Conservation (phyloP, 2,888 invertebrate genomes). For the Zhuqinia jingwanae region DNA sequence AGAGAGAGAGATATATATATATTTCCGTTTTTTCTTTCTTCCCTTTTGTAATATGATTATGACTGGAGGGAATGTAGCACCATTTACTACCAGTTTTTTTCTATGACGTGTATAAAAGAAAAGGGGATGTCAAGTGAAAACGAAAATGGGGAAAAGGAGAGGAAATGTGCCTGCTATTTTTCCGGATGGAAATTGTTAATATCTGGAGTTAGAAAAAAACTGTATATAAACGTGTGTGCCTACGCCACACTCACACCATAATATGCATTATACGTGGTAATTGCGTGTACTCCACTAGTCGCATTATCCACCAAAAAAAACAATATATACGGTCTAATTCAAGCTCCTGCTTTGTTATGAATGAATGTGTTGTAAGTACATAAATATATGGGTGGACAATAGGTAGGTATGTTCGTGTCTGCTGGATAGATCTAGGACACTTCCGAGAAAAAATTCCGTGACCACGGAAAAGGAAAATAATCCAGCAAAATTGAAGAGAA, state of each 20-base stretch:
- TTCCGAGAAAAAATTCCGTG: slow-evolving; percentile 64
- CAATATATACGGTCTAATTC: neutral
- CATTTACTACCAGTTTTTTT: neutral
- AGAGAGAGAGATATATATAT: neutral
- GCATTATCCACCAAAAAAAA: neutral
- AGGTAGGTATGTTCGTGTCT: neutral
- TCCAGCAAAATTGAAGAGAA: slow-evolving; percentile 15
- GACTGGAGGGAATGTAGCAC: neutral
- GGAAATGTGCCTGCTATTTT: slow-evolving; percentile 58
- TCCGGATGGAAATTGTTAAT: slow-evolving; percentile 61
- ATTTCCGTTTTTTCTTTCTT: slow-evolving; percentile 46
- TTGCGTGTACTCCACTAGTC: neutral
- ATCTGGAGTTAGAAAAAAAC: slow-evolving; percentile 14
- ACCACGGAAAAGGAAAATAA: slow-evolving; percentile 40
- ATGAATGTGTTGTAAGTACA: neutral
- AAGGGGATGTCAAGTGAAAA: slow-evolving; percentile 19
- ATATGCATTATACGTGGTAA: neutral
- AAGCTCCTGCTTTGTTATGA: neutral
- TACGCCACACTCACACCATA: neutral
- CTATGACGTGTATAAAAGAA: slow-evolving; percentile 7
- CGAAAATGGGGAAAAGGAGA: slow-evolving; percentile 42
- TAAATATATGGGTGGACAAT: too few species aligned
- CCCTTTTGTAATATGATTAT: slow-evolving; percentile 18
- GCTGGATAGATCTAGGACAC: slow-evolving; percentile 54
- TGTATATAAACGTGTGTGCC: neutral